phyloP scores from a whole-genome alignment of 2,113 vertebrate species.

The Columba janthina region DNA sequence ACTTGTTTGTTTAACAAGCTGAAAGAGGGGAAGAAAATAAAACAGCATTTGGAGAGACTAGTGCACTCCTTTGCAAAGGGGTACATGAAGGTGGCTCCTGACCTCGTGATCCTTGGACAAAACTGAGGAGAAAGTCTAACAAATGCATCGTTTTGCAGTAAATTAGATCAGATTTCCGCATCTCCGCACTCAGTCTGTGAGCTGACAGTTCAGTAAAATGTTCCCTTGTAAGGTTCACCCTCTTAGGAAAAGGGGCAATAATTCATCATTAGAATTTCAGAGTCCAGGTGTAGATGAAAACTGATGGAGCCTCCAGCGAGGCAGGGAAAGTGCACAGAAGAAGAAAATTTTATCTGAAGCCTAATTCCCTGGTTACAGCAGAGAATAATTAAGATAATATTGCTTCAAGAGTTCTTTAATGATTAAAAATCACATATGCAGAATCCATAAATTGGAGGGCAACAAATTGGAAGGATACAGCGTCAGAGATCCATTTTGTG shows the following conservation, averaged over 20 bases:
- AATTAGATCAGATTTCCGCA: conserved; percentile 88
- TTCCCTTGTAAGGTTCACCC: conserved; percentile 84
- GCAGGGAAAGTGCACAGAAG: conserved; percentile 82
- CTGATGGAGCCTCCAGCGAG: conserved; percentile 92
- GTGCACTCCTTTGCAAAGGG: neutral
- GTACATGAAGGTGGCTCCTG: conserved; percentile 13
- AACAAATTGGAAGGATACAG: conserved; percentile 76
- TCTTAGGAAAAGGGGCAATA: conserved; percentile 90
- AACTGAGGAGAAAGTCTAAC: conserved; percentile 74
- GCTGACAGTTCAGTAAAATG: conserved; percentile 87
- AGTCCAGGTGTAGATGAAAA: conserved; percentile 97
- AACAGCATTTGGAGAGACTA: neutral
- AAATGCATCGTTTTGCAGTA: conserved; percentile 80
- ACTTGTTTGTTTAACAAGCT: neutral
- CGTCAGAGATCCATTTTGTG: conserved; percentile 47
- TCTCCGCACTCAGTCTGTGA: conserved; percentile 81
- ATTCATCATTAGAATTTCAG: conserved; percentile 99
- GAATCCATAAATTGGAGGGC: conserved; percentile 87
- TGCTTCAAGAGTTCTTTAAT: conserved; percentile 94
- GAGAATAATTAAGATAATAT: conserved; percentile 97
- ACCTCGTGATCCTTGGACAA: conserved; percentile 75
- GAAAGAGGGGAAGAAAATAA: neutral
- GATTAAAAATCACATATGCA: conserved; percentile 92
- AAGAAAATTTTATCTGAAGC: conserved; percentile 95
- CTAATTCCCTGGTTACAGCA: conserved; percentile 93